Base-by-base conservation (phyloP, 1,140 invertebrate genomes). In the Neodiprion lecontei region DNA sequence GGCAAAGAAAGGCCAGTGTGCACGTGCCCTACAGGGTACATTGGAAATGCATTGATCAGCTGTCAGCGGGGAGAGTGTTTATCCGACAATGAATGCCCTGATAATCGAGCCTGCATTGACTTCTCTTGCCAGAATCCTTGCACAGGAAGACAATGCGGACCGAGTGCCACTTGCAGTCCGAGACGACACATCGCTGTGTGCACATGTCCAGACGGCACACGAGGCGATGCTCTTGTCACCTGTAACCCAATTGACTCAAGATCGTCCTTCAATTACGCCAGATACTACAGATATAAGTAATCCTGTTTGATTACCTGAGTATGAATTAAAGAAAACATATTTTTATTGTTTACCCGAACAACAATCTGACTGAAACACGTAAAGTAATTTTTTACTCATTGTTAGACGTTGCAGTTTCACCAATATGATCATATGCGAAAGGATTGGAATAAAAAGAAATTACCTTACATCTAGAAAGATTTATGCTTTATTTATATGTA, bases 121-220 rank as follows among this genome's bases (percentile, higher is more conserved):
- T 94, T 93, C 81, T 86, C 89, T 67, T 95, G 94, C 82, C 90
- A 92, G 72, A 93, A 95, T 85, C 94, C 94, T 0, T 97, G 95
- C 82, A 90, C 92, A 14, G 93, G 93, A 3, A 83, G 81, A 70
- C 94, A 95, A 79, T 97, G 96, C 79, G 94, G 93, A 69, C 78
- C 72, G 0, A 84, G 72, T 48, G 86, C 86, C 0, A 74, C 47
- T 75, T 95, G 94, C 80, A 92, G 93, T 69, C 91, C 94, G 0
- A 90, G 94, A 72, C 92, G 95, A 79, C 95, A 97, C 83, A 91
- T 95, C 67, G 95, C 95, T 1, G 94, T 96, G 12, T 97, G 96
- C 84, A 94, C 94, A 1, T 97, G 96, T 82, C 93, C 94, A 0
- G 88, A 92, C 49, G 96, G 96, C 70, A 93, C 91, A 83, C 91